Conservation (phyloP, 1,140 invertebrate genomes). For the Brachionus koreanus region DNA sequence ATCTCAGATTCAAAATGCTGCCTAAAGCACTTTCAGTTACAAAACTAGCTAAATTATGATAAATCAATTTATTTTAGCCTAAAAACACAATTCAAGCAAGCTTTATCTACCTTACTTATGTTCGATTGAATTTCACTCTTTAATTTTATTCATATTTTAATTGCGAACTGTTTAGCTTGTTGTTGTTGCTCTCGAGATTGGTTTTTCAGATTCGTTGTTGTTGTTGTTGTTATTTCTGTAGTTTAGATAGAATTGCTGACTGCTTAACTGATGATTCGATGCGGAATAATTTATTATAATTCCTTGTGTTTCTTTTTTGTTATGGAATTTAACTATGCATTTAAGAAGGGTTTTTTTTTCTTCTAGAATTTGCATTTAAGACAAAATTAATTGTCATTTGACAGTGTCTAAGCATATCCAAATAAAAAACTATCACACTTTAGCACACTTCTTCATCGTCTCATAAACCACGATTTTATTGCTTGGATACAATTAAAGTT, state of each 20-base stretch:
- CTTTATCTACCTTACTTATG: constrained; percentile 7
- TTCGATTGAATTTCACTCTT: background rate
- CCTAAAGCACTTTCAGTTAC: background rate
- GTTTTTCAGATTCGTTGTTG: background rate
- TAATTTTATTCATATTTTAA: background rate
- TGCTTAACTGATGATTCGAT: background rate
- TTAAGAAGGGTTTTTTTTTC: background rate
- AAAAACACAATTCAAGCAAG: background rate
- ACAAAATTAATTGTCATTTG: background rate
- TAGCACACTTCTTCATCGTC: too few relatives aligned
- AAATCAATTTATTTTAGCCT: background rate
- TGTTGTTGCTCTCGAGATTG: background rate
- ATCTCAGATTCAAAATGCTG: background rate
- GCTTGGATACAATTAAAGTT: too few relatives aligned
- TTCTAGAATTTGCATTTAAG: background rate
- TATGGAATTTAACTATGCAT: background rate
- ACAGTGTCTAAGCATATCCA: too few relatives aligned
- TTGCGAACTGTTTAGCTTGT: background rate
- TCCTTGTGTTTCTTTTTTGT: background rate
- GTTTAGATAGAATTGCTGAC: background rate
- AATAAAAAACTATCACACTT: too few relatives aligned
- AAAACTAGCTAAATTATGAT: constrained; percentile 20
- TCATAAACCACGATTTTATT: too few relatives aligned
- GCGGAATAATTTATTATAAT: constrained; percentile 28
- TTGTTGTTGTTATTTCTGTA: background rate